Percentiles rank a stretch among this genome's conserved stretches.
Evolutionary conservation across 2,888 invertebrate genomes (phyloP).

Genomic region (Taphrorychus bicolor): DNA sequence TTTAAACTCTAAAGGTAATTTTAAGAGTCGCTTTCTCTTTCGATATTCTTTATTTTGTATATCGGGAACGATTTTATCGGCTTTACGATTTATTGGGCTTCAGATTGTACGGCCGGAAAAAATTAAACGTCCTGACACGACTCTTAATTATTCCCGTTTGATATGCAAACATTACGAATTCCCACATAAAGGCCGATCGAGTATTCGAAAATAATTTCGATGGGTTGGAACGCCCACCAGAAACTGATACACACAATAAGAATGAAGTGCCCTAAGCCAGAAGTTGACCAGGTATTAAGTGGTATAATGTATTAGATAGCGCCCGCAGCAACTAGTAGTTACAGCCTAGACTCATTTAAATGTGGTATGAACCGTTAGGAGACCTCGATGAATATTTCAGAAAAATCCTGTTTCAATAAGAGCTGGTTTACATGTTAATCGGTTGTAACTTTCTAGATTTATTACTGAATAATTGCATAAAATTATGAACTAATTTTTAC

Average conservation of each 20-base stretch:
- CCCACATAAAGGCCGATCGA: background rate
- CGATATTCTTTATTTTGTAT: constrained; percentile 35
- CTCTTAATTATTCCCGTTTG: background rate
- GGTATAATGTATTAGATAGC: constrained; percentile 2
- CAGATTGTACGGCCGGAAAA: constrained; percentile 24
- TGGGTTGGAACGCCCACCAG: background rate
- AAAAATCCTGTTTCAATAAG: constrained; percentile 18
- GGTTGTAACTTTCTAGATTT: constrained; percentile 12
- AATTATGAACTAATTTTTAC: background rate
- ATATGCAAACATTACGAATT: background rate
- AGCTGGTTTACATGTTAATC: constrained; percentile 22
- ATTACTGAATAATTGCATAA: constrained; percentile 3
- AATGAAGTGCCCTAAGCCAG: background rate
- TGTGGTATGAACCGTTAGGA: constrained; percentile 23
- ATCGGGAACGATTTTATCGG: constrained; percentile 35
- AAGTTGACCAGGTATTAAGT: background rate
- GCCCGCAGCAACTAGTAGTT: background rate
- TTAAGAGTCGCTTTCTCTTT: constrained; percentile 26
- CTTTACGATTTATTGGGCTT: constrained; percentile 23
- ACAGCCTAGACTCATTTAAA: constrained; percentile 17
- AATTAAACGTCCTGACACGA: constrained; percentile 3
- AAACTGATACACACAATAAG: background rate
- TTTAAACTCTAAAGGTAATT: constrained; percentile 33
- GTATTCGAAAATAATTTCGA: background rate
- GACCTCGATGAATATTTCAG: constrained; percentile 16